Evolutionary conservation across 2,888 invertebrate genomes (phyloP).

Genomic region (Tenodera sinensis): DNA sequence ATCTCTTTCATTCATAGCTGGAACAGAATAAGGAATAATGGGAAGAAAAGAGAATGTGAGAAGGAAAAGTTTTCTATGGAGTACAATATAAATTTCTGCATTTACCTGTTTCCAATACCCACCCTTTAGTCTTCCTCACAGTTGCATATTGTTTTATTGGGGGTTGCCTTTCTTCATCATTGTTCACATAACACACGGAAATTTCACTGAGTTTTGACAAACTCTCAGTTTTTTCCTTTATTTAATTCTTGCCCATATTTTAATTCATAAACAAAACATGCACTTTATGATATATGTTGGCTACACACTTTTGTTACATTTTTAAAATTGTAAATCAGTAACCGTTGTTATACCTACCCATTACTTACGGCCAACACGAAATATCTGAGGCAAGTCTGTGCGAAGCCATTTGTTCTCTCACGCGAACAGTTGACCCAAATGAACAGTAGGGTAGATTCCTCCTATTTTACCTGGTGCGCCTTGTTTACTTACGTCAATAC

Average conservation of each 20-base stretch:
- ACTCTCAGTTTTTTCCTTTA: not conserved
- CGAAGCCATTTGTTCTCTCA: constrained; percentile 17
- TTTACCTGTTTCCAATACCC: constrained; percentile 14
- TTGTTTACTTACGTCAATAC: constrained; percentile 50
- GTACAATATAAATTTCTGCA: not conserved
- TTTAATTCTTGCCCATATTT: not conserved
- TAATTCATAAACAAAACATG: not conserved
- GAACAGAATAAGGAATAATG: not conserved
- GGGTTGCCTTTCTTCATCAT: not conserved
- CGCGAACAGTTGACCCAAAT: constrained; percentile 23
- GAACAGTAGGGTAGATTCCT: constrained; percentile 16
- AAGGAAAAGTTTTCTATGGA: not conserved
- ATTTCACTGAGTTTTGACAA: not conserved
- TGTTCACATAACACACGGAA: not conserved
- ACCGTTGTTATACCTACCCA: constrained; percentile 37
- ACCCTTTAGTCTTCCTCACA: constrained; percentile 4
- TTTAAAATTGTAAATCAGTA: not conserved
- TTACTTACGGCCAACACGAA: constrained; percentile 39
- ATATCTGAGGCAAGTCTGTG: constrained; percentile 22
- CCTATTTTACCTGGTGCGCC: constrained; percentile 54
- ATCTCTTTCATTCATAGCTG: not conserved
- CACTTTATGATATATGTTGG: not conserved
- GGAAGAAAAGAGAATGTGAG: not conserved
- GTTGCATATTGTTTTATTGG: not conserved
- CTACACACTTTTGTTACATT: not conserved